Evolutionary conservation across 2,888 invertebrate genomes (phyloP), one percentile per base, ranked within the genome.

Genomic region (Mactromeris polynyma): DNA sequence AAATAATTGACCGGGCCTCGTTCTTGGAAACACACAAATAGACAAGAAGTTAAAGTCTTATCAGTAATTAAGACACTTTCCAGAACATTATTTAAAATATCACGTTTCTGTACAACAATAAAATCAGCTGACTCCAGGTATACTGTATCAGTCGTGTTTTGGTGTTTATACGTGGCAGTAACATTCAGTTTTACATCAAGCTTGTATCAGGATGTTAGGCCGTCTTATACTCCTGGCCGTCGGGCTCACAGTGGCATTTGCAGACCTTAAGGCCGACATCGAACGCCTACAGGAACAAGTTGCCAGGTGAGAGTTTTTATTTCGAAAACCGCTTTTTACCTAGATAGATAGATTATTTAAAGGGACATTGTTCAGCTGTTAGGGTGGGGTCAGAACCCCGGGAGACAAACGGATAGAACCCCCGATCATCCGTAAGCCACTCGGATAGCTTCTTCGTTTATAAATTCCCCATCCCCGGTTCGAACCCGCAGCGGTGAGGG

Each of bases 171-270:
- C 79, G 40, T 36, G 84, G 84, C 84, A 84, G 84, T 84, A 78
- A 84, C 84, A 78, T 84, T 77, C 54, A 36, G 40, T 46, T 26
- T 21, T 79, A 79, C 19, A 33, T 73, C 14, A 73, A 17, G 17
- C 0, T 40, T 19, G 2, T 21, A 31, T 31, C 83, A 85, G 77
- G 81, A 90, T 90, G 90, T 81, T 90, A 86, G 88, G 88, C 88
- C 89, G 84, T 38, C 80, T 91, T 26, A 64, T 91, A 33, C 42
- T 91, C 14, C 36, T 91, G 51, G 54, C 77, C 38, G 33, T 90
- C 26, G 88, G 89, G 36, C 85, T 81, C 42, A 82, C 88, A 42
- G 38, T 91, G 0, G 88, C 81, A n/a, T 42, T 87, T 26, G 91
- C 88, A 9, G 90, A 90, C 38, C 26, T 90, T 6, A 69, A 81